These are phyloP conservation scores for Dasysyrphus tricinctus DNA, from an alignment of 2,888 invertebrate species.

Conservation along the genomic window DNA sequence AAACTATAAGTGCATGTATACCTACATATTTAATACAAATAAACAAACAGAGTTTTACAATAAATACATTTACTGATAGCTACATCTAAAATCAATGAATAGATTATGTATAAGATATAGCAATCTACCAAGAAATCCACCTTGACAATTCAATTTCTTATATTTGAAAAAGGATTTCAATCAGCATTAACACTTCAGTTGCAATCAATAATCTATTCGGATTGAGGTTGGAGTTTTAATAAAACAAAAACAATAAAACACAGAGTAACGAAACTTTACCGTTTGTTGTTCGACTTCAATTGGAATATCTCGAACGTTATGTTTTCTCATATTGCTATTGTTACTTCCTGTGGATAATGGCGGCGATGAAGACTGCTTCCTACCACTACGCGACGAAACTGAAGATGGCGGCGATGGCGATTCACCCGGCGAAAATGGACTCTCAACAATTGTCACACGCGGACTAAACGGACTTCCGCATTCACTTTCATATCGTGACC, in stretches of 20 bases:
- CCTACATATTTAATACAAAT: background rate
- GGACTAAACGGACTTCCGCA: constrained; percentile 76
- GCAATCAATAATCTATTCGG: background rate
- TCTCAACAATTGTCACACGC: constrained; percentile 77
- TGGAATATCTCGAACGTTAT: constrained; percentile 82
- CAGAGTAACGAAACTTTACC: constrained; percentile 77
- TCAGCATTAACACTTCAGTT: background rate
- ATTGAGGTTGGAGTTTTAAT: background rate
- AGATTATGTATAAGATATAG: background rate
- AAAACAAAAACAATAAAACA: too few species aligned
- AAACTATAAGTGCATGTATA: background rate
- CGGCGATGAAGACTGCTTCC: constrained; percentile 70
- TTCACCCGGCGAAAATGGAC: constrained; percentile 70
- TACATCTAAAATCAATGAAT: background rate
- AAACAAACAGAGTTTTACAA: background rate
- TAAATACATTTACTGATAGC: background rate
- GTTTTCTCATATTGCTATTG: constrained; percentile 76
- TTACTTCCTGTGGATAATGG: constrained; percentile 73
- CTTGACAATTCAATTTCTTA: background rate
- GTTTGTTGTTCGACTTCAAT: constrained; percentile 82
- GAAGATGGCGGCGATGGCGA: constrained; percentile 79
- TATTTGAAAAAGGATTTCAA: background rate
- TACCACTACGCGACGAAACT: constrained; percentile 67
- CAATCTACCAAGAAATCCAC: too few species aligned
- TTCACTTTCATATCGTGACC: constrained; percentile 62